Evolutionary conservation across 2,797 vertebrate genomes (phyloP).

Genomic region (Acomys russatus): DNA sequence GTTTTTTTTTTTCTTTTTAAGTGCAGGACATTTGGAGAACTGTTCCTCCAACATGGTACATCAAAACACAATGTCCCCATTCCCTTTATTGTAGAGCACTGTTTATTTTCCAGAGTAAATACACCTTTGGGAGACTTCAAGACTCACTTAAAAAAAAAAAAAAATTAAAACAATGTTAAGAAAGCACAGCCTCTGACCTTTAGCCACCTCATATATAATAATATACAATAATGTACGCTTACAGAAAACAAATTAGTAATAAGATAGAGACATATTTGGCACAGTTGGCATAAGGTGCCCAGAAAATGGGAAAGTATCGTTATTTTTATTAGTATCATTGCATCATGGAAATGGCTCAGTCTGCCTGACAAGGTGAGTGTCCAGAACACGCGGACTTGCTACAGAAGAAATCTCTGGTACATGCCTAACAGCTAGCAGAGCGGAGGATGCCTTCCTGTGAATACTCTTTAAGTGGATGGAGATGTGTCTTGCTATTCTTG

Average conservation of each 20-base stretch:
- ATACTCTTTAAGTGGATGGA: no score
- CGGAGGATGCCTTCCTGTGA: no score
- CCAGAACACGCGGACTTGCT: background rate
- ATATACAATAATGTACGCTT: background rate
- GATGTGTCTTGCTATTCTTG: no score
- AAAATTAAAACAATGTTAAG: background rate
- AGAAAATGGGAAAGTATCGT: background rate
- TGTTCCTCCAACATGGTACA: background rate
- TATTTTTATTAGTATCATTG: constrained; percentile 9
- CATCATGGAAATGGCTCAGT: background rate
- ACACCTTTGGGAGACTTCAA: background rate
- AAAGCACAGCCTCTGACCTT: background rate
- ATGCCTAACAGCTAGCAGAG: no score
- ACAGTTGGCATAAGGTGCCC: background rate
- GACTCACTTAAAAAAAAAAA: no score
- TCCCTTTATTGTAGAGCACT: background rate
- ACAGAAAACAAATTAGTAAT: background rate
- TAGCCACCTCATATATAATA: background rate
- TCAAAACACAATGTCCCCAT: background rate
- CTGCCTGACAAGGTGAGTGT: background rate
- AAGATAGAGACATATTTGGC: background rate
- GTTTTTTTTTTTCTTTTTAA: background rate
- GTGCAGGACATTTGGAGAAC: constrained; percentile 54
- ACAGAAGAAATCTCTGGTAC: background rate
- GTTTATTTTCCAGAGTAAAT: background rate